Conservation (phyloP, 2,113 vertebrate genomes). For the Trachemys scripta region DNA sequence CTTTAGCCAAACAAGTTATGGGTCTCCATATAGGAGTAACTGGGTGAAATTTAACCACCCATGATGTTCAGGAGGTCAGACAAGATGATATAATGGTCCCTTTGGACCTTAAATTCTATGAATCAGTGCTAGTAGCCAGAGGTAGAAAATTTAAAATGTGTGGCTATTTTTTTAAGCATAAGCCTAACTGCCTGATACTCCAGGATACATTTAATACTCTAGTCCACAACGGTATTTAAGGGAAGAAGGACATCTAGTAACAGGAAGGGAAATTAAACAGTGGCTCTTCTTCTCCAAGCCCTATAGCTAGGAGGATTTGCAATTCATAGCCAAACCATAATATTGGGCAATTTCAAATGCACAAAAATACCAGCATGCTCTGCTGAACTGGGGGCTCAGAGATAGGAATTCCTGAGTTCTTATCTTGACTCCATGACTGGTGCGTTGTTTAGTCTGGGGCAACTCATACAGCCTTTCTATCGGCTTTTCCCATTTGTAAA, state of each 20-base stretch:
- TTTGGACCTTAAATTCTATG: background rate
- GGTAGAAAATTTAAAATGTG: background rate
- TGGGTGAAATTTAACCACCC: background rate
- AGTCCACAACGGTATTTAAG: background rate
- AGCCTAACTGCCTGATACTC: background rate
- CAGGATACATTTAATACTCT: background rate
- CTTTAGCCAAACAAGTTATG: background rate
- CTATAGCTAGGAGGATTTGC: background rate
- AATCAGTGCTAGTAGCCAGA: conserved; percentile 22
- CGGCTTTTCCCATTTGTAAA: background rate
- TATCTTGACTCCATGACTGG: background rate
- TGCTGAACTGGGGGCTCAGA: background rate
- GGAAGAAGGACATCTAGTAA: background rate
- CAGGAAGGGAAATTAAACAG: background rate
- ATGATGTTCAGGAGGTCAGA: background rate
- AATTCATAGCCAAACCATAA: background rate
- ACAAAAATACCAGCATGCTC: background rate
- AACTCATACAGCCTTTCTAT: background rate
- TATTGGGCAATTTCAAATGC: background rate
- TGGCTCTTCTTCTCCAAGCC: background rate
- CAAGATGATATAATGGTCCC: background rate
- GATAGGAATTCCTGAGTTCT: background rate
- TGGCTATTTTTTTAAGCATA: background rate
- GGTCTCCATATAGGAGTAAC: background rate
- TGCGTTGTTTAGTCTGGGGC: fast-evolving